phyloP scores from a whole-genome alignment of 2,113 vertebrate species.

The Neolamprologus toae region DNA sequence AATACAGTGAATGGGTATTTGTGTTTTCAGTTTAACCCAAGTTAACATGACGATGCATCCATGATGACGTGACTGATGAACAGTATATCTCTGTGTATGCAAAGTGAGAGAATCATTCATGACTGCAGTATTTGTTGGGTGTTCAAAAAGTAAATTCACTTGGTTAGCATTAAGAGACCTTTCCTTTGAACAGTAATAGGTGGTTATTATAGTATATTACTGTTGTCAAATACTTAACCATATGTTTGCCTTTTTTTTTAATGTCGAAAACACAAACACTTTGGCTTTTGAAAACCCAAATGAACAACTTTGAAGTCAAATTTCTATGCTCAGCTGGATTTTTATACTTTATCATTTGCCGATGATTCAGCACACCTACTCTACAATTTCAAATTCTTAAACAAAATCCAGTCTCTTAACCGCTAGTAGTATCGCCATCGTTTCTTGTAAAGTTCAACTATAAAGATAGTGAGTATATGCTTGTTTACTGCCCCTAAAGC shows the following conservation, averaged over 20 bases:
- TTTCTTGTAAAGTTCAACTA: background rate
- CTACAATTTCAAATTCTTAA: background rate
- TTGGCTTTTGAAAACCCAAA: background rate
- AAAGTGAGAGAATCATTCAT: background rate
- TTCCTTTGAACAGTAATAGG: background rate
- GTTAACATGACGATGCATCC: background rate
- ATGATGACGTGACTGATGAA: background rate
- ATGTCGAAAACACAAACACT: background rate
- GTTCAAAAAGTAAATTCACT: background rate
- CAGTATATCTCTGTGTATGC: background rate
- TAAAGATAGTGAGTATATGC: background rate
- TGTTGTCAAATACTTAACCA: background rate
- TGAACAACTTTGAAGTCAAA: background rate
- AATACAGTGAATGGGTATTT: background rate
- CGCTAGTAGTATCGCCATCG: background rate
- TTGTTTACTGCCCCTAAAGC: background rate
- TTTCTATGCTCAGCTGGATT: background rate
- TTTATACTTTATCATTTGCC: background rate
- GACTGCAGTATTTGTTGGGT: background rate
- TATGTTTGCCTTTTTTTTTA: background rate
- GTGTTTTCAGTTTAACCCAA: background rate
- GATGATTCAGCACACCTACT: background rate
- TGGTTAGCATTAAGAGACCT: background rate
- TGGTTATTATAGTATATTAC: background rate
- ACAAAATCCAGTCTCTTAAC: background rate